Evolutionary conservation across 2,797 vertebrate genomes (phyloP), one percentile per base, ranked within the genome.

Genomic region (Geotrypetes seraphini): DNA sequence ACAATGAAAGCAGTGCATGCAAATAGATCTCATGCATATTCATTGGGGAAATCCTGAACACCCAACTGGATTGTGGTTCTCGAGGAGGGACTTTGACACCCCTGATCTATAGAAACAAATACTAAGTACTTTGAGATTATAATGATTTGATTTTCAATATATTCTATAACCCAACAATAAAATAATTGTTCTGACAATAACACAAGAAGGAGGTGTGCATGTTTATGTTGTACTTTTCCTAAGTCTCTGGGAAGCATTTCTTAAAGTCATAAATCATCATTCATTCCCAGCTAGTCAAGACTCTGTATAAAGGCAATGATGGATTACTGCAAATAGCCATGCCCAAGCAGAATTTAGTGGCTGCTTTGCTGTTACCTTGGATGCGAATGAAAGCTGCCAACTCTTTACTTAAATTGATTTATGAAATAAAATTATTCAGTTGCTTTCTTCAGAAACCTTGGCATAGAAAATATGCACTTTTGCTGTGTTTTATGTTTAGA

Each of bases 221-320:
- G 0, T 0, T 2, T 9, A 25, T 0, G 8, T 25, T 2, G 13
- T 3, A 2, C 1, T 8, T 0, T 1, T 3, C 3, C 11, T 6
- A 4, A 5, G 4, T 4, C 2, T 0, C 3, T 7, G 11, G 14
- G 26, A 28, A 21, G 5, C 3, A 1, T 15, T 1, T 8, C 13
- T 6, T 12, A 22, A 23, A 23, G 12, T n/a, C 24, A 10, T 0
- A 4, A 7, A 21, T 1, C 0, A 1, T 16, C 4, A 8, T 16
- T 23, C 5, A 6, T 3, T 8, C 6, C 5, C 7, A 4, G 24
- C 40, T 0, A 1, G 13, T 2, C 3, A 7, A 26, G 3, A 29
- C 32, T 16, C 22, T 31, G 27, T 2, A 0, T 3, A 2, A 20
- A 9, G 12, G 16, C 0, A 1, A 28, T 25, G 16, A n/a, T 9